Conservation (phyloP, 2,113 vertebrate species). For the Scophthalmus maximus region DNA sequence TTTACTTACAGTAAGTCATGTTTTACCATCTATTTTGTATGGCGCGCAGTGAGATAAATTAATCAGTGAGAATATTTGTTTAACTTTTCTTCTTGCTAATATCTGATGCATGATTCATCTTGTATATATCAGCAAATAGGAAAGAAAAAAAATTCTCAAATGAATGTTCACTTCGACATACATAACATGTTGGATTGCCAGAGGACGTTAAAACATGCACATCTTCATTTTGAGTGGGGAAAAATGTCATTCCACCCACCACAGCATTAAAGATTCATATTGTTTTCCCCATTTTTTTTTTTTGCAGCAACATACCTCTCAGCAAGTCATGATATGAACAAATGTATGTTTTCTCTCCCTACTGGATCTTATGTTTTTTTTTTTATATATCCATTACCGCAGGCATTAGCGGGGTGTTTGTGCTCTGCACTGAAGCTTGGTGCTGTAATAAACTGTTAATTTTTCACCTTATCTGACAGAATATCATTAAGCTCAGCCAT, state of each 20-base stretch:
- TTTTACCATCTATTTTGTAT: background rate
- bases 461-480: constrained; percentile 76
- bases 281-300: constrained; percentile 60
- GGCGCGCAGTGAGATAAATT: background rate
- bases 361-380: constrained; percentile 62
- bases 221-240: constrained; percentile 27
- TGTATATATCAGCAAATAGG: background rate
- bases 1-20: background rate
- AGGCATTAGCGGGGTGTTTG: constrained; percentile 75
- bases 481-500: constrained; percentile 74
- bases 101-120: background rate
- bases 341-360: constrained; percentile 66
- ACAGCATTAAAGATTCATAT: constrained; percentile 63
- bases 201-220: constrained; percentile 4
- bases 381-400: constrained; percentile 70
- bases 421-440: constrained; percentile 66
- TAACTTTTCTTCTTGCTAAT: background rate
- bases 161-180: constrained; percentile 5
- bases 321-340: constrained; percentile 55
- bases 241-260: constrained; percentile 43
- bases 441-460: constrained; percentile 73
- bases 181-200: background rate
- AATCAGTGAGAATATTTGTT: background rate
- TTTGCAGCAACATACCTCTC: constrained; percentile 57
- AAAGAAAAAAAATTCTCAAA: too few species aligned